Evolutionary conservation across 2,113 vertebrate species (phyloP), one percentile per base, ranked within the genome.

Genomic region (Hiodon alosoides): DNA sequence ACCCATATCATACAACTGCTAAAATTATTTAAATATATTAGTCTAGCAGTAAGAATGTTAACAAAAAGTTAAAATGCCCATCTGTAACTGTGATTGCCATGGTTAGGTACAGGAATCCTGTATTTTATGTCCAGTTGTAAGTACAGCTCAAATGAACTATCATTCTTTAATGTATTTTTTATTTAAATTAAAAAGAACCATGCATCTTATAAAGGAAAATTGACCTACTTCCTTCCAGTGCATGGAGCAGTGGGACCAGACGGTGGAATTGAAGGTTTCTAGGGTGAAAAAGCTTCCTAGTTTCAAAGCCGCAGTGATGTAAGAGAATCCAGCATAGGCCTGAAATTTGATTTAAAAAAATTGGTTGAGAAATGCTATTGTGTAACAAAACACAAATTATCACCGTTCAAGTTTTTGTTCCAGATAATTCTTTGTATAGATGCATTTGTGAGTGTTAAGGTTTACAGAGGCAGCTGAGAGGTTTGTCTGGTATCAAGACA

Each of bases 241-340:
- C 73, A 85, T 86, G 2, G 86, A 83, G 85, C 97, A 99, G 85
- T 96, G 94, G 60, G 82, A 53, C 79, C 74, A 85, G 52, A 90
- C 77, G 74, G 88, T 91, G 55, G 72, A 70, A 65, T 81, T 93
- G 83, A 95, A 98, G 14, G 85, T 68, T 6, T 87, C 73, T 46
- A 95, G 62, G 17, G 93, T 84, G 72, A 93, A 92, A 48, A 81
- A 85, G 1, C 85, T 89, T 0, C 87, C 86, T 3, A 93, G 79
- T 68, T 88, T 85, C 74, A 98, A 81, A 75, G 93, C 92, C 31
- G 70, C 85, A 7, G 87, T 83, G n/a, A 89, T 93, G 55, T 86
- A 96, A 84, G 90, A 97, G 87, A 95, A 98, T 61, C 96, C 96
- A 9, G 96, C 93, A 72, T 97, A 98, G 1, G 96, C 97, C 97